These are phyloP conservation scores for Poeciliopsis retropinna DNA, from an alignment of 2,113 vertebrate species.

Conservation along the genomic window DNA sequence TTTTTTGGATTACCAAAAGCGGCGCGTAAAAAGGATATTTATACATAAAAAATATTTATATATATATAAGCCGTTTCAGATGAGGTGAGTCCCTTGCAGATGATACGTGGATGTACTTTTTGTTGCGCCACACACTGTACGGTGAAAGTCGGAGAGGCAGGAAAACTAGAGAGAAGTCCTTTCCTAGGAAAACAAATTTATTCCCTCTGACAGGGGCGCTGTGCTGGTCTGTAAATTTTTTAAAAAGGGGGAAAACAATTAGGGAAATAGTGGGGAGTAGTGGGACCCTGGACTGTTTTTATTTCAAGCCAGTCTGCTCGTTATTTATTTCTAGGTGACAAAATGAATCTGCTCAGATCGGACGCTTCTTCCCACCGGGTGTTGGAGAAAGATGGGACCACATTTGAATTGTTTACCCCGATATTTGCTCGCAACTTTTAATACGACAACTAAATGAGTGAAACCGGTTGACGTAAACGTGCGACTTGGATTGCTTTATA, in stretches of 20 bases:
- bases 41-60: no score
- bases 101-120: slow-evolving; percentile 40
- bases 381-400: neutral
- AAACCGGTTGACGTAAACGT: neutral
- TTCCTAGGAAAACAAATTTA: slow-evolving; percentile 37
- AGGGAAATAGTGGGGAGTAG: slow-evolving; percentile 46
- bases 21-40: slow-evolving; percentile 51
- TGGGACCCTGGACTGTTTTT: slow-evolving; percentile 59
- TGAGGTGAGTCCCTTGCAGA: slow-evolving; percentile 79
- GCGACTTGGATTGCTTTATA: neutral
- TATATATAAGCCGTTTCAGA: slow-evolving; percentile 59
- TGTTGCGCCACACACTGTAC: slow-evolving; percentile 36
- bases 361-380: neutral
- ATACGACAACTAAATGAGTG: neutral
- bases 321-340: slow-evolving; percentile 34
- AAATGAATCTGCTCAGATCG: slow-evolving; percentile 1
- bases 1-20: slow-evolving; percentile 49
- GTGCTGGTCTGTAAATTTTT: slow-evolving; percentile 42
- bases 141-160: slow-evolving; percentile 47
- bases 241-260: neutral
- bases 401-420: neutral
- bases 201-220: slow-evolving; percentile 44
- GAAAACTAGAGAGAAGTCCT: slow-evolving; percentile 55
- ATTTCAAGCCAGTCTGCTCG: slow-evolving; percentile 15
- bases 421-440: neutral